Conservation (phyloP, 1,140 invertebrate species). For the Ips nitidus region DNA sequence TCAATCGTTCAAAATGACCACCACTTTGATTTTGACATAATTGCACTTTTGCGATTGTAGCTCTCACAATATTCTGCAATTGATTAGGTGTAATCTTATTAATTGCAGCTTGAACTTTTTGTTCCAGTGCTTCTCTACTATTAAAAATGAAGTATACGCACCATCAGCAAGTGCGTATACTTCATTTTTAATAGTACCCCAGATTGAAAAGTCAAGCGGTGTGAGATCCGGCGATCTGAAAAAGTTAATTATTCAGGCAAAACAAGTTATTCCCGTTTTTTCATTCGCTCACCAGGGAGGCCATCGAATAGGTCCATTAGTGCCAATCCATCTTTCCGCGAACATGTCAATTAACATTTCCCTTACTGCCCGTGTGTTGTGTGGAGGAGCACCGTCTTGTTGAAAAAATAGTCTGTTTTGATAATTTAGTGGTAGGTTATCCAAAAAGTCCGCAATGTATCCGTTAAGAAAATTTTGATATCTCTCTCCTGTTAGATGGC, state of each 20-base stretch:
- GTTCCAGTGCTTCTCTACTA: neutral
- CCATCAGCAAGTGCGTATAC: neutral
- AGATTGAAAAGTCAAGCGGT: neutral
- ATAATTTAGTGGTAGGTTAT: neutral
- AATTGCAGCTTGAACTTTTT: neutral
- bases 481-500: neutral
- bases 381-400: neutral
- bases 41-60: neutral
- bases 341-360: neutral
- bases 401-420: neutral
- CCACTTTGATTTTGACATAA: neutral
- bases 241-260: neutral
- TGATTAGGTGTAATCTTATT: neutral
- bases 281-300: neutral
- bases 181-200: neutral
- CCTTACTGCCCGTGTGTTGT: neutral
- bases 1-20: too few species aligned
- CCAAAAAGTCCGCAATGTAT: neutral
- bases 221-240: neutral
- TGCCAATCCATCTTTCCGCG: neutral
- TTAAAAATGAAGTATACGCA: too few species aligned
- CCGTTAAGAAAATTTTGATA: constrained; percentile 5
- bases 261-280: neutral
- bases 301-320: neutral
- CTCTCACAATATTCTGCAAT: too few species aligned